phyloP scores from a whole-genome alignment of 2,888 invertebrate genomes.

The Drosophila sordidapex region DNA sequence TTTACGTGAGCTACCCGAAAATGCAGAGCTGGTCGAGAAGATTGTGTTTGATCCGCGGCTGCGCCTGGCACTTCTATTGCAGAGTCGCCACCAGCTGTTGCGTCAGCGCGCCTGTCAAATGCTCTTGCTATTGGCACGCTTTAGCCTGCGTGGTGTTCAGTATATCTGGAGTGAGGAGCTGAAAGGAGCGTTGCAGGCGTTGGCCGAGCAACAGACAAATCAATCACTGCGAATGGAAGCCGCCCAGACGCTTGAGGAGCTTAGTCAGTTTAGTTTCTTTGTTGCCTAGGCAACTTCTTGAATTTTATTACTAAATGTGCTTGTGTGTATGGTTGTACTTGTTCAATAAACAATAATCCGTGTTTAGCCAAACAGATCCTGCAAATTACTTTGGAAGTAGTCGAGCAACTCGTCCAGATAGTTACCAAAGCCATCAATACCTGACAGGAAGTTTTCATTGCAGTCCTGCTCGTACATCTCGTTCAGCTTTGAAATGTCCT shows the following conservation, averaged over 20 bases:
- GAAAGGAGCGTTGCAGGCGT: constrained; percentile 76
- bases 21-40: constrained; percentile 90
- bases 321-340: neutral
- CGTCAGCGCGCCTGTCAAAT: constrained; percentile 89
- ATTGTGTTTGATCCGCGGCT: constrained; percentile 87
- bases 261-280: constrained; percentile 83
- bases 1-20: constrained; percentile 90
- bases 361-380: constrained; percentile 61
- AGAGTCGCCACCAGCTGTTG: constrained; percentile 86
- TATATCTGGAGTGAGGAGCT: constrained; percentile 81
- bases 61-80: constrained; percentile 87
- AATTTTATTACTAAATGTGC: constrained; percentile 19
- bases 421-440: constrained; percentile 69
- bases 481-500: constrained; percentile 86
- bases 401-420: constrained; percentile 77
- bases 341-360: constrained; percentile 26
- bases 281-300: constrained; percentile 44
- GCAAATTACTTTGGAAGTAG: constrained; percentile 69
- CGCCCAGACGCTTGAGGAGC: constrained; percentile 82
- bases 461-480: constrained; percentile 86
- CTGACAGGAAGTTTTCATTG: constrained; percentile 63
- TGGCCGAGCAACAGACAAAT: constrained; percentile 77
- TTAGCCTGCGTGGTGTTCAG: constrained; percentile 88
- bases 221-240: constrained; percentile 81
- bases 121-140: constrained; percentile 89